Conservation (phyloP, 2,888 invertebrate genomes). For the Gymnosoma rotundatum region DNA sequence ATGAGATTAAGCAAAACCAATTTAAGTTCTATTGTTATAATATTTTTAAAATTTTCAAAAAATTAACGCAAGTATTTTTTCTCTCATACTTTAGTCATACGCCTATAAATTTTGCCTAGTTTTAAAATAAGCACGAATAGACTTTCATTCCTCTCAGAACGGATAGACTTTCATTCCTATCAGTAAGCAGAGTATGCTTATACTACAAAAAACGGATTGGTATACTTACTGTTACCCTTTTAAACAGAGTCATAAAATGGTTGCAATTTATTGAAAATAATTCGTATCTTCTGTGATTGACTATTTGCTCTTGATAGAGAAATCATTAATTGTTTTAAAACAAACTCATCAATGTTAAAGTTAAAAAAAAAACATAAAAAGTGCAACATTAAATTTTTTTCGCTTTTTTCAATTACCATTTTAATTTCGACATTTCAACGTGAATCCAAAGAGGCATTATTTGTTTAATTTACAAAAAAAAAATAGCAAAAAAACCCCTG, state of each 20-base stretch:
- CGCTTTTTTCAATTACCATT: slow-evolving; percentile 22
- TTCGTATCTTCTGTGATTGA: slow-evolving; percentile 37
- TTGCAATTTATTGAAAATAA: slow-evolving; percentile 42
- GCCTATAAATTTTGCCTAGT: too few relatives aligned
- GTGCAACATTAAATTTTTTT: background rate
- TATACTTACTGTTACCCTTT: too few relatives aligned
- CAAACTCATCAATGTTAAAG: slow-evolving; percentile 36
- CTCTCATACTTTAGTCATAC: too few relatives aligned
- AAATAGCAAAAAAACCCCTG: background rate
- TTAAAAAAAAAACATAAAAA: background rate
- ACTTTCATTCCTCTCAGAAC: too few relatives aligned
- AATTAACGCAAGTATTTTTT: too few relatives aligned
- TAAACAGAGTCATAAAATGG: slow-evolving; percentile 1
- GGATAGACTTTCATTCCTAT: too few relatives aligned
- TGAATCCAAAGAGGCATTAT: background rate
- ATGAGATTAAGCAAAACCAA: too few relatives aligned
- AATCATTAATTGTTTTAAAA: slow-evolving; percentile 58
- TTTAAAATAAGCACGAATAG: too few relatives aligned
- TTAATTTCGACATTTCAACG: slow-evolving; percentile 20
- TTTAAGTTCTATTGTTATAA: too few relatives aligned
- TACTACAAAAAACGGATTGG: too few relatives aligned
- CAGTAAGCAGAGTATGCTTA: too few relatives aligned
- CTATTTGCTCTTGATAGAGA: slow-evolving; percentile 38
- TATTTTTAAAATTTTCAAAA: too few relatives aligned
- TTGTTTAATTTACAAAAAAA: background rate